Evolutionary conservation across 2,113 vertebrate genomes (phyloP).

Genomic region (Aspiorhynchus laticeps): DNA sequence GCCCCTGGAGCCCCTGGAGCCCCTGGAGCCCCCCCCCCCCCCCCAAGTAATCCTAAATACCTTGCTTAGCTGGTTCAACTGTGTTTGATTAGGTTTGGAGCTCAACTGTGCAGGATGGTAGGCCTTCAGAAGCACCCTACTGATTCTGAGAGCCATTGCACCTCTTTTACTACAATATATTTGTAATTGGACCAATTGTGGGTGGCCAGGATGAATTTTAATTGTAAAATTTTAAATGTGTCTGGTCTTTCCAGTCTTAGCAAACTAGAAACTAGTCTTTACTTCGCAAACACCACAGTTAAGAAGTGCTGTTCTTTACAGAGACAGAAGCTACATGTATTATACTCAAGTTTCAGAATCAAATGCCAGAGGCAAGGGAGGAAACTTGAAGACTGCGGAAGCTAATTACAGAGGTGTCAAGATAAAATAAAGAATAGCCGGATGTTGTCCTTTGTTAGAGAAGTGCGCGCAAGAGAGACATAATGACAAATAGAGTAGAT

Average conservation of each 20-base stretch:
- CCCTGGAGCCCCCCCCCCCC: too few species aligned
- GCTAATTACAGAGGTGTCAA: slow-evolving; percentile 1
- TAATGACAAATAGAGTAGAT: not conserved
- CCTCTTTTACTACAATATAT: too few species aligned
- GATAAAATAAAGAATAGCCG: slow-evolving; percentile 1
- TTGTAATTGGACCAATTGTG: not conserved
- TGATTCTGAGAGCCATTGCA: not conserved
- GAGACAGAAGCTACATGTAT: not conserved
- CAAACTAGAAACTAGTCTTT: not conserved
- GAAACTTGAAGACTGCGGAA: not conserved
- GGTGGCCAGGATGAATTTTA: not conserved
- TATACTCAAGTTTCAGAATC: not conserved
- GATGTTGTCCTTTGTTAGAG: slow-evolving; percentile 11
- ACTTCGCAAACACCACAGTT: not conserved
- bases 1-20: too few species aligned
- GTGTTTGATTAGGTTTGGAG: too few species aligned
- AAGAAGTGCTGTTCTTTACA: not conserved
- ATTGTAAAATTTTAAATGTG: too few species aligned
- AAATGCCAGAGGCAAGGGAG: not conserved
- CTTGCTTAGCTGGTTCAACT: too few species aligned
- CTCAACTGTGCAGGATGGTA: too few species aligned
- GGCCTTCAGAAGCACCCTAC: too few species aligned
- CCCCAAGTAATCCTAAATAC: too few species aligned
- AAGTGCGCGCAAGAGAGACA: not conserved
- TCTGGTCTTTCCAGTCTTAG: not conserved